Conservation (phyloP, 2,888 invertebrate genomes). For the Philereme transversata region DNA sequence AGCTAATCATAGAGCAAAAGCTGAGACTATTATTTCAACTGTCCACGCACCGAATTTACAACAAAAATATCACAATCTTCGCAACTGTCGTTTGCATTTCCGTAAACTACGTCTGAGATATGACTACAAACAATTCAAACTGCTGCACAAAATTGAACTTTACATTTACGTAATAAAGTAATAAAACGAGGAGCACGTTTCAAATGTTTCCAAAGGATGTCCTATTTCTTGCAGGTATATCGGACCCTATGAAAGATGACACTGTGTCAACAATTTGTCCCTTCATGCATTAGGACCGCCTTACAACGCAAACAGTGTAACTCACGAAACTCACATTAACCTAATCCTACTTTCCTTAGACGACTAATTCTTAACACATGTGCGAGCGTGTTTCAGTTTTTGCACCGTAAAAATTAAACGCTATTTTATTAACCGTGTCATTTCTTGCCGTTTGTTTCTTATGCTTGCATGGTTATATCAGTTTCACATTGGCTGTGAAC, state of each 20-base stretch:
- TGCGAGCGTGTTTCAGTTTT: constrained; percentile 62
- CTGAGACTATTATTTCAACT: constrained; percentile 64
- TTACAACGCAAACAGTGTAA: constrained; percentile 76
- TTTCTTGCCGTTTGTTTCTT: constrained; percentile 51
- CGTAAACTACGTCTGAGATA: constrained; percentile 60
- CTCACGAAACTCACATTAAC: constrained; percentile 78
- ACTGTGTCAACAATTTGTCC: constrained; percentile 81
- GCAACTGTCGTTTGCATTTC: constrained; percentile 73
- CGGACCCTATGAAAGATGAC: constrained; percentile 78
- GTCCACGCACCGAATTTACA: constrained; percentile 68
- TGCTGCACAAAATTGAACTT: constrained; percentile 45
- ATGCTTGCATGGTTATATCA: constrained; percentile 46
- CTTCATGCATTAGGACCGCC: constrained; percentile 66
- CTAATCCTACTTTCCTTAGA: constrained; percentile 74
- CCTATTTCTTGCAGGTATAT: constrained; percentile 66
- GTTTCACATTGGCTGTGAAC: constrained; percentile 46
- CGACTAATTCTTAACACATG: constrained; percentile 76
- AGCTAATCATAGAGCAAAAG: constrained; percentile 5
- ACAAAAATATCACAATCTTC: constrained; percentile 62
- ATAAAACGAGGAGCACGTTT: constrained; percentile 37
- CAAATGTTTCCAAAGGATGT: constrained; percentile 39
- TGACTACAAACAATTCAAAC: constrained; percentile 50
- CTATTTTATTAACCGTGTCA: constrained; percentile 77
- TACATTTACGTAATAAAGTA: constrained; percentile 41
- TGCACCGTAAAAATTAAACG: constrained; percentile 74